A percentile compares a stretch with the other conserved stretches of the same genome.
Conservation (phyloP, 2,797 vertebrate species). For the Oreochromis grahami region DNA sequence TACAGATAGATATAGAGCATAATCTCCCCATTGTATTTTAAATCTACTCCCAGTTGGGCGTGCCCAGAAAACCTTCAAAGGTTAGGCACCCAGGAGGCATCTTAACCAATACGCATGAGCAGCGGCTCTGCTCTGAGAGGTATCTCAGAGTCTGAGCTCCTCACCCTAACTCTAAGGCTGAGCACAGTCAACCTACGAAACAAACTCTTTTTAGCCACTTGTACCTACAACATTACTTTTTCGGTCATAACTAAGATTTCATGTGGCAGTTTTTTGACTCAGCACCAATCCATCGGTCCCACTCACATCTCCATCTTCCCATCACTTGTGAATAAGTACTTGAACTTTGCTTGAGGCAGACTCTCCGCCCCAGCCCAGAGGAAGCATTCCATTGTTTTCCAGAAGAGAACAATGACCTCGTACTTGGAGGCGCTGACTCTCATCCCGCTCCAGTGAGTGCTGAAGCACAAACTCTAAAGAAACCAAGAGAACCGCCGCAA, state of each 20-base stretch:
- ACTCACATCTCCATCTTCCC: background rate
- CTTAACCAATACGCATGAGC: background rate
- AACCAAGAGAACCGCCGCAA: fast-evolving
- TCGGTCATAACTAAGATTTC: background rate
- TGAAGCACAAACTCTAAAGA: background rate
- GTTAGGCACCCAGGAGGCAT: background rate
- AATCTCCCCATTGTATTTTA: background rate
- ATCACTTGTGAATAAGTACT: background rate
- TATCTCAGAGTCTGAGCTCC: background rate
- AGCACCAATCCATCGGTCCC: background rate
- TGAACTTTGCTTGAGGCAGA: background rate
- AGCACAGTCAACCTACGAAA: background rate
- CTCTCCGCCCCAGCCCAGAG: background rate
- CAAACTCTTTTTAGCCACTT: background rate
- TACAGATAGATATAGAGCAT: background rate
- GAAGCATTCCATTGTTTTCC: background rate
- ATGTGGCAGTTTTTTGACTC: background rate
- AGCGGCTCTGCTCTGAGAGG: background rate
- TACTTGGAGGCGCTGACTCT: fast-evolving
- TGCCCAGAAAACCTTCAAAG: background rate
- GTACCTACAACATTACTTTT: background rate
- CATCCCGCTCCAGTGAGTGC: background rate
- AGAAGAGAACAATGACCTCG: background rate
- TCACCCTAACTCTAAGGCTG: background rate
- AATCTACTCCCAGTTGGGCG: background rate